These are phyloP conservation scores for Phodopus roborovskii DNA, from an alignment of 2,113 vertebrate genomes.

Conservation along the genomic window DNA sequence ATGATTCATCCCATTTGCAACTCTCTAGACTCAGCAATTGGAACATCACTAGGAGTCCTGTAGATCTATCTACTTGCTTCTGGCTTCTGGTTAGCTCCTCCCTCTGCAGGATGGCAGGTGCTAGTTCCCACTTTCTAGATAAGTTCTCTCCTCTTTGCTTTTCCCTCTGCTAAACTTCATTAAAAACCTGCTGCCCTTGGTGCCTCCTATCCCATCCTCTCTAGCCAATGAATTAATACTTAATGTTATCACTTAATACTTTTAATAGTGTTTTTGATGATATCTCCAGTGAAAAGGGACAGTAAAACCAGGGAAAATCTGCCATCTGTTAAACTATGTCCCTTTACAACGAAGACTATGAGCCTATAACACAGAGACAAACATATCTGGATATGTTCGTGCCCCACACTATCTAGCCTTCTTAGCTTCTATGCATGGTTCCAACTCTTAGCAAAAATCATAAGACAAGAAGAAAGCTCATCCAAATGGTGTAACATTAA, in stretches of 20 bases:
- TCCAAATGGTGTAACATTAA: not conserved
- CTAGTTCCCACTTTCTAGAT: not conserved
- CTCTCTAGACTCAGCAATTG: not conserved
- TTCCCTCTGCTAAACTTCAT: conserved; percentile 2
- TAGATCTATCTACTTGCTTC: not conserved
- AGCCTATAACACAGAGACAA: not conserved
- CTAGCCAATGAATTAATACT: not conserved
- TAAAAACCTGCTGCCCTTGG: not conserved
- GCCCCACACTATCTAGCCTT: accelerated
- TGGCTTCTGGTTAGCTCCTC: not conserved
- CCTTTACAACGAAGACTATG: not conserved
- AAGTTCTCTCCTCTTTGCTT: not conserved
- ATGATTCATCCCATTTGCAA: not conserved
- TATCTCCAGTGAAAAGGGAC: not conserved
- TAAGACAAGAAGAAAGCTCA: not conserved
- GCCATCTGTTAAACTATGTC: not conserved
- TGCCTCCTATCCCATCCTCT: not conserved
- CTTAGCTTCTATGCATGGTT: not conserved
- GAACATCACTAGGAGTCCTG: not conserved
- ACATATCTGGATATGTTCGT: not conserved
- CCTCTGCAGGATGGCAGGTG: not conserved
- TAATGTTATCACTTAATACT: not conserved
- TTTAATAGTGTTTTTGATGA: not conserved
- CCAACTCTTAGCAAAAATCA: not conserved
- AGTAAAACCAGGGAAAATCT: not conserved